Evolutionary conservation across 2,113 vertebrate species (phyloP).

Genomic region (Notothenia coriiceps): DNA sequence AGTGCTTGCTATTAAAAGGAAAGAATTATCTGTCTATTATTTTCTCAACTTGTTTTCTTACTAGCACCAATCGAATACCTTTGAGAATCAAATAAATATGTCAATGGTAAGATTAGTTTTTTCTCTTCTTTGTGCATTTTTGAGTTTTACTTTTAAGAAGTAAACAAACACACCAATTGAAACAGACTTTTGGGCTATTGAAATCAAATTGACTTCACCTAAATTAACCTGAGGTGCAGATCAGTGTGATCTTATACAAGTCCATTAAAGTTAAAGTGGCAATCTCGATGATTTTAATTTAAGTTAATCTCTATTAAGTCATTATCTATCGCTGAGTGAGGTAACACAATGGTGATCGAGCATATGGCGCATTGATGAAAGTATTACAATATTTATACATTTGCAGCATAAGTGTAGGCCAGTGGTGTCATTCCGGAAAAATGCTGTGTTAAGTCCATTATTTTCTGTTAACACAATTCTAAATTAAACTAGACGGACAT

Average conservation of each 20-base stretch:
- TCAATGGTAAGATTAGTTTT: neutral
- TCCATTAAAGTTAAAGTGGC: neutral
- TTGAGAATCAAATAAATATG: neutral
- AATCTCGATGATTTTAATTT: neutral
- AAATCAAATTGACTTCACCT: neutral
- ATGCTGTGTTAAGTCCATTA: too few relatives aligned
- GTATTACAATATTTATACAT: too few relatives aligned
- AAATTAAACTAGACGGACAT: too few relatives aligned
- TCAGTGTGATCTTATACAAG: neutral
- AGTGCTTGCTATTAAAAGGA: neutral
- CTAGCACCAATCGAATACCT: neutral
- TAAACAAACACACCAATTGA: too few relatives aligned
- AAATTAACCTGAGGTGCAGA: neutral
- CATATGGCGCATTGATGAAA: neutral
- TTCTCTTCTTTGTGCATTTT: neutral
- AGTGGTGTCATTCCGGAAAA: too few relatives aligned
- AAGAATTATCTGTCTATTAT: neutral
- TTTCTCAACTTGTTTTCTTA: too few relatives aligned
- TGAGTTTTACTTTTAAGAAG: too few relatives aligned
- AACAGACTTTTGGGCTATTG: neutral
- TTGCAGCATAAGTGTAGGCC: too few relatives aligned
- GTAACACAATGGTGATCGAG: neutral
- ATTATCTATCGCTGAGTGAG: neutral
- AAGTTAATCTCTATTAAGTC: neutral
- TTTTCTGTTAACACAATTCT: too few relatives aligned